Percentiles rank a stretch among this genome's conserved stretches.
phyloP scores from a whole-genome alignment of 1,140 invertebrate genomes.

The Acromyrmex echinatior region DNA sequence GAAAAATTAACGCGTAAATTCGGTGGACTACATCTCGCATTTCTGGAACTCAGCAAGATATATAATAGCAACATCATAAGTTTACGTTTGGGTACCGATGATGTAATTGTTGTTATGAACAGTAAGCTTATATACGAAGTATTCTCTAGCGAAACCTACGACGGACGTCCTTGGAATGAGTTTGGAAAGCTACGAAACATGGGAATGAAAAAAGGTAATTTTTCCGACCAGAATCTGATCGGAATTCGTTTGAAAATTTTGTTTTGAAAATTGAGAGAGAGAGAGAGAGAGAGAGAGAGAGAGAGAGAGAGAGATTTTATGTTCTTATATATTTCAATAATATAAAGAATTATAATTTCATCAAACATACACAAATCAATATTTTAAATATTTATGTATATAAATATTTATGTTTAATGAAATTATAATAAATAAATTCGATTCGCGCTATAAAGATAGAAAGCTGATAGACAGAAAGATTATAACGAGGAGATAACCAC shows the following conservation, averaged over 20 bases:
- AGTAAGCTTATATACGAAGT: slow-evolving; percentile 88
- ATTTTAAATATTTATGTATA: background rate
- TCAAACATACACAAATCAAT: background rate
- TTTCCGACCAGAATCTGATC: background rate
- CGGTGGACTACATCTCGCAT: slow-evolving; percentile 88
- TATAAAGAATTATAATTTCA: background rate
- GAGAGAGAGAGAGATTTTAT: too few relatives aligned
- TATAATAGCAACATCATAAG: slow-evolving; percentile 90
- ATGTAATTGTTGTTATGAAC: slow-evolving; percentile 89
- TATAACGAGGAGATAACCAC: too few relatives aligned
- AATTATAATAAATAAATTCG: too few relatives aligned
- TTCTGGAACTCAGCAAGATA: slow-evolving; percentile 87
- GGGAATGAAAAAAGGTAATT: slow-evolving; percentile 88
- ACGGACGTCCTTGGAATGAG: slow-evolving; percentile 91
- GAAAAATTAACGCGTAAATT: slow-evolving; percentile 87
- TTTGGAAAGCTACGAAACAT: slow-evolving; percentile 91
- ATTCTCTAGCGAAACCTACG: slow-evolving; percentile 88
- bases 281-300: too few relatives aligned
- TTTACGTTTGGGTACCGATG: slow-evolving; percentile 89
- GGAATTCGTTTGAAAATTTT: background rate
- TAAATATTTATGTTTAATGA: too few relatives aligned
- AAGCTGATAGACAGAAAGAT: too few relatives aligned
- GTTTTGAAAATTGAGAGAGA: too few relatives aligned
- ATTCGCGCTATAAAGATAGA: too few relatives aligned
- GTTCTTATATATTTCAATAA: background rate